Percentiles rank a stretch among this genome's conserved stretches.
phyloP scores from a whole-genome alignment of 2,888 invertebrate species.

The Himalopsyche anomala region DNA sequence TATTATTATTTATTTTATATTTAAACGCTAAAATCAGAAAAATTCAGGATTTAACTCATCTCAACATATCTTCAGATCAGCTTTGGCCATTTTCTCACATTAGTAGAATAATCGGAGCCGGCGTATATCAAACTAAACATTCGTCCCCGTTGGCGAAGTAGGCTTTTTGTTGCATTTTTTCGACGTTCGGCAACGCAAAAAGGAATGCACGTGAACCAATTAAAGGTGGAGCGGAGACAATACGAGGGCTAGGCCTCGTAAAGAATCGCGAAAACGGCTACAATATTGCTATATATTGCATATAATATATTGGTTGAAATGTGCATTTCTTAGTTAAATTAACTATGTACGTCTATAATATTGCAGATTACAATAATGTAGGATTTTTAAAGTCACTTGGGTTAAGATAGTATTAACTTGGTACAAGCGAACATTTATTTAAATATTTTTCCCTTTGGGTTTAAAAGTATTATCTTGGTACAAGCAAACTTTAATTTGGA shows the following conservation, averaged over 20 bases:
- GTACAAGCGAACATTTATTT: no score
- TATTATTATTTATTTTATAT: no score
- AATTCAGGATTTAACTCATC: neutral
- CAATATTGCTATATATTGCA: no score
- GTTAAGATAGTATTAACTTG: no score
- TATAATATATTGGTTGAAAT: no score
- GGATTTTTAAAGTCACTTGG: no score
- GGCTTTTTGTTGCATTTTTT: conserved; percentile 43
- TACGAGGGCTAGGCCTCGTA: conserved; percentile 41
- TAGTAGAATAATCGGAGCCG: conserved; percentile 3
- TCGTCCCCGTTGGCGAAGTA: conserved; percentile 22
- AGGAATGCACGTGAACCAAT: conserved; percentile 58
- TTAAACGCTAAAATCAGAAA: neutral
- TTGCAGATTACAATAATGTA: no score
- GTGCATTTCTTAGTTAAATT: no score
- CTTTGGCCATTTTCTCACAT: conserved; percentile 18
- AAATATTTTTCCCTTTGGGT: no score
- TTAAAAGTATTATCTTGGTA: no score
- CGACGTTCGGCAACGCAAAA: conserved; percentile 49
- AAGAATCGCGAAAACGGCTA: neutral
- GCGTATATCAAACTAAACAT: conserved; percentile 6
- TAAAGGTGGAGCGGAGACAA: conserved; percentile 50
- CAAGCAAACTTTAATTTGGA: no score
- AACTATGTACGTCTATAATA: no score
- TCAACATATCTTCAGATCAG: neutral